A percentile compares a stretch with the other conserved stretches of the same genome.
Evolutionary conservation across 2,888 invertebrate genomes (phyloP).

Genomic region (Callyntrura sp.): DNA sequence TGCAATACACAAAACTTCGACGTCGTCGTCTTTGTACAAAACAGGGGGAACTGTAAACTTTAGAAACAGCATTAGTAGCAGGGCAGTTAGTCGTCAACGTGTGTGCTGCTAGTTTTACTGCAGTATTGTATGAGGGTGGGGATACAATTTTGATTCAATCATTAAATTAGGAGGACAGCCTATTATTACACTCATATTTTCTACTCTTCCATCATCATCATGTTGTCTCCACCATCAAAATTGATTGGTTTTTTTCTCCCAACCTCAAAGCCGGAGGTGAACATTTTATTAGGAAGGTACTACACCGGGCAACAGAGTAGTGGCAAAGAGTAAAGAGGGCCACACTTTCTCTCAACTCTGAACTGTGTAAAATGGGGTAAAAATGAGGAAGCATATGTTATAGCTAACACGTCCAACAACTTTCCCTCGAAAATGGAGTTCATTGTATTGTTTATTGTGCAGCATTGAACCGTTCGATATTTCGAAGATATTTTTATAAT

Average conservation of each 20-base stretch:
- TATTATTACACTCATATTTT: constrained; percentile 15
- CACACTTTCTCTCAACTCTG: not conserved
- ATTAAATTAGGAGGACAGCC: constrained; percentile 31
- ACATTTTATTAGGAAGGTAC: not conserved
- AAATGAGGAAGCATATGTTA: too few species aligned
- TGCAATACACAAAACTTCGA: constrained; percentile 15
- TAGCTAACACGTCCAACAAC: too few species aligned
- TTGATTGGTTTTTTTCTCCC: constrained; percentile 14
- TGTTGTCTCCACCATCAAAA: constrained; percentile 12
- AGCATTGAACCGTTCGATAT: too few species aligned
- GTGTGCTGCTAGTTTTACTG: too few species aligned
- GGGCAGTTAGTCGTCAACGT: not conserved
- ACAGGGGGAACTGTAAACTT: not conserved
- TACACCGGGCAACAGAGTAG: not conserved
- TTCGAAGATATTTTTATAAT: too few species aligned
- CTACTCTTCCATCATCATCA: constrained; percentile 34
- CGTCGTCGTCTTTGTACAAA: not conserved
- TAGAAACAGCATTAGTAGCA: not conserved
- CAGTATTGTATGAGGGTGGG: not conserved
- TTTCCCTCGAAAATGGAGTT: too few species aligned
- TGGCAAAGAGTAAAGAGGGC: not conserved
- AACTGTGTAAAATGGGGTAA: not conserved
- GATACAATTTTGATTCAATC: constrained; percentile 55
- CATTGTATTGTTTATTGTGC: too few species aligned
- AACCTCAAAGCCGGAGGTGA: too few species aligned